These are phyloP conservation scores for Pristionchus maxplancki DNA, from an alignment of 2,888 invertebrate species.

Conservation along the genomic window DNA sequence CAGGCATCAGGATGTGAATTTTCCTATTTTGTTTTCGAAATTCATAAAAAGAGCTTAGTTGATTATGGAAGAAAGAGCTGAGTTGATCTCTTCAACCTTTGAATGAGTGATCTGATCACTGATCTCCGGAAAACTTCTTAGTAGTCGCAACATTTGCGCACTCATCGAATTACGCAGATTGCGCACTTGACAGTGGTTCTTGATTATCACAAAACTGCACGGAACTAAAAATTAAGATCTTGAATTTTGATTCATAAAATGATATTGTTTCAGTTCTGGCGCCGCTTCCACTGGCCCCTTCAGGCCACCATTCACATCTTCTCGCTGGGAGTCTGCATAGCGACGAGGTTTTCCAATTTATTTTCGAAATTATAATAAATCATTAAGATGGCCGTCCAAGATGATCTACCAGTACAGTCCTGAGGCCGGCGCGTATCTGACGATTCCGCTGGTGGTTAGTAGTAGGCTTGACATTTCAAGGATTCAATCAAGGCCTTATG, in stretches of 20 bases:
- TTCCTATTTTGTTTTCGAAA: no score
- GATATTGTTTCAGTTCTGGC: conserved; percentile 21
- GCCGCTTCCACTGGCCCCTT: background rate
- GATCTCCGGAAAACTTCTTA: background rate
- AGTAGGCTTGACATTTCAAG: no score
- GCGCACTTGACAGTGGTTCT: no score
- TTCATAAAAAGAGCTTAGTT: background rate
- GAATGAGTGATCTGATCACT: background rate
- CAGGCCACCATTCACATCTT: background rate
- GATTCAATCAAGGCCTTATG: no score
- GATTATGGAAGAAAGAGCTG: no score
- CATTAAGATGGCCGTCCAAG: background rate
- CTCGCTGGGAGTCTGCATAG: background rate
- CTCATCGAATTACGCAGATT: no score
- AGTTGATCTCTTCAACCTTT: background rate
- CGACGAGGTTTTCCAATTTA: background rate
- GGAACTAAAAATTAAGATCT: background rate
- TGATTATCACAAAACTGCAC: background rate
- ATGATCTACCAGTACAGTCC: background rate
- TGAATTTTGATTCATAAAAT: background rate
- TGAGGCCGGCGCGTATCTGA: background rate
- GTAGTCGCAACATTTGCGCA: background rate
- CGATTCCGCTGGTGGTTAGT: background rate
- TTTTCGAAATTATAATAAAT: background rate
- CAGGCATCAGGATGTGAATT: background rate